Percentiles rank a stretch among this genome's conserved stretches.
These are phyloP conservation scores for Furcifer pardalis DNA, from an alignment of 2,797 vertebrate genomes.

Conservation along the genomic window DNA sequence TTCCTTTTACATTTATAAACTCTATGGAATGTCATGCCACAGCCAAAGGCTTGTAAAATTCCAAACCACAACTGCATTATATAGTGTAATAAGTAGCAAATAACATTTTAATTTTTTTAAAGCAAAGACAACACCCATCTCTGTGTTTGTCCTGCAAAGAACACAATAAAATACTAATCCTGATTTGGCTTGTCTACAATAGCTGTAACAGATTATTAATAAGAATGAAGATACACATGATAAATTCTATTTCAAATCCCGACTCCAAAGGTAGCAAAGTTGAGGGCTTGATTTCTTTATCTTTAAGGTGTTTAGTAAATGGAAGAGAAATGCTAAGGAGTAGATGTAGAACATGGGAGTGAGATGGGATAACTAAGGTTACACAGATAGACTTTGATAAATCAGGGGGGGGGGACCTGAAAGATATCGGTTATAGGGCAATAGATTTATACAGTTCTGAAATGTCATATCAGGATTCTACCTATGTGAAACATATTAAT, in stretches of 20 bases:
- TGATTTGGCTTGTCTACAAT: not conserved
- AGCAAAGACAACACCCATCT: not conserved
- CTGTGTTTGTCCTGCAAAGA: not conserved
- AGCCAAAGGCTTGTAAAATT: slow-evolving; percentile 7
- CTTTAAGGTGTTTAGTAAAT: not conserved
- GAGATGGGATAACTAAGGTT: too few relatives aligned
- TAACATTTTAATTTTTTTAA: not conserved
- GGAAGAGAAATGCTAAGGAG: not conserved
- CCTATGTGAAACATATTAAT: not conserved
- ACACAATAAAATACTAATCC: slow-evolving; percentile 13
- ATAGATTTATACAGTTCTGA: not conserved
- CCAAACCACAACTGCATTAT: not conserved
- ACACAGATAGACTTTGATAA: not conserved
- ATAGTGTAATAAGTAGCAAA: not conserved
- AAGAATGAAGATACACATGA: slow-evolving; percentile 3
- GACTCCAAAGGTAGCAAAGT: slow-evolving; percentile 18
- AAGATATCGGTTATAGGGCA: not conserved
- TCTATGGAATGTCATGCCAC: not conserved
- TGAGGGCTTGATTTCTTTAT: slow-evolving; percentile 8
- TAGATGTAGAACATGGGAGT: too few relatives aligned
- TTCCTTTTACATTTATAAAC: not conserved
- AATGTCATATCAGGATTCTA: not conserved
- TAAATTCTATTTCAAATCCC: slow-evolving; percentile 8
- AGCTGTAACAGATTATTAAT: not conserved
- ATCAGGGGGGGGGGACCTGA: not conserved